Evolutionary conservation across 1,140 invertebrate species (phyloP).

Genomic region (Pseudomyrmex flavicornis): DNA sequence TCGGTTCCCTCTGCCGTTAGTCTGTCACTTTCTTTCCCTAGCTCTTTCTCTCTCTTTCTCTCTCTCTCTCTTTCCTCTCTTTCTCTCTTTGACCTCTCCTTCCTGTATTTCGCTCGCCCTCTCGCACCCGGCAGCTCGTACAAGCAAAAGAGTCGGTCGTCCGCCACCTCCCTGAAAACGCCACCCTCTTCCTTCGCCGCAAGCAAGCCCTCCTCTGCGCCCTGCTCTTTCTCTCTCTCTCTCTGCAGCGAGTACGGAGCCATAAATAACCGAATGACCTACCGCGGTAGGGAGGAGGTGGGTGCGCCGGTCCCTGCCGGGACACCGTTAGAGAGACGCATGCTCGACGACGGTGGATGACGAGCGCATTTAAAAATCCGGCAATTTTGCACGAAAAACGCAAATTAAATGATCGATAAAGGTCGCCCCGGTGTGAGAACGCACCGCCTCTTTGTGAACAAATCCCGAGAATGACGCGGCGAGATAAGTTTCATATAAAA

Average conservation of each 20-base stretch:
- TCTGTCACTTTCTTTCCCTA: constrained; percentile 69
- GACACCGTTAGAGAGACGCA: constrained; percentile 74
- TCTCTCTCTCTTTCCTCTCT: constrained; percentile 29
- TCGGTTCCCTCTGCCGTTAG: constrained; percentile 76
- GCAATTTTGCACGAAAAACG: constrained; percentile 8
- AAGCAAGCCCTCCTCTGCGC: constrained; percentile 61
- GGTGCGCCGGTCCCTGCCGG: constrained; percentile 61
- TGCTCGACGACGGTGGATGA: constrained; percentile 28
- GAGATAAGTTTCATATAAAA: too few relatives aligned
- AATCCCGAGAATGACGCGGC: too few relatives aligned
- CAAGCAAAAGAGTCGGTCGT: constrained; percentile 65
- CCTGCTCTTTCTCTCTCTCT: constrained; percentile 36
- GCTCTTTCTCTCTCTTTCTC: constrained; percentile 49
- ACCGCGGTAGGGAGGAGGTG: constrained; percentile 76
- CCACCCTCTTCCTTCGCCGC: constrained; percentile 59
- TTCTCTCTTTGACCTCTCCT: background rate
- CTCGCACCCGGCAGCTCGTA: constrained; percentile 32
- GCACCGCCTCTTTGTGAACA: too few relatives aligned
- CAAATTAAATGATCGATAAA: constrained; percentile 8
- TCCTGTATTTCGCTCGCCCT: constrained; percentile 34
- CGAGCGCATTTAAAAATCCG: constrained; percentile 22
- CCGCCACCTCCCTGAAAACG: constrained; percentile 74
- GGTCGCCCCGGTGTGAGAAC: too few relatives aligned
- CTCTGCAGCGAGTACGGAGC: constrained; percentile 73
- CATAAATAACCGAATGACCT: constrained; percentile 83